These are phyloP conservation scores for Myathropa florea DNA, from an alignment of 2,888 invertebrate species.

Conservation along the genomic window DNA sequence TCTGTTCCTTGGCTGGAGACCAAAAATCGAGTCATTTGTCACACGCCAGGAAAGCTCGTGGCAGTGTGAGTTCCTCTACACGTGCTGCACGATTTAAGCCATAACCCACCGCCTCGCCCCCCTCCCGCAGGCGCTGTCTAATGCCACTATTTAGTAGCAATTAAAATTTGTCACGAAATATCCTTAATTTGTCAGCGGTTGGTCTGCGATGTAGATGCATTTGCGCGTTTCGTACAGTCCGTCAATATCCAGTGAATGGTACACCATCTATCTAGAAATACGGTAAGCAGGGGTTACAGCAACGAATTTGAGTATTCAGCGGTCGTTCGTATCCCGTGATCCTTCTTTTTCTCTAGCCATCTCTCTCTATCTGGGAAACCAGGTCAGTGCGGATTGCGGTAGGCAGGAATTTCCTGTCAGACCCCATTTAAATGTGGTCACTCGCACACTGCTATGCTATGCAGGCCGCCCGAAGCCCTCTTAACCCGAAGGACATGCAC, in stretches of 20 bases:
- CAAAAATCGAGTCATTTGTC: conserved; percentile 39
- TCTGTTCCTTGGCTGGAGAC: not conserved
- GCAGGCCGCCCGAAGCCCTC: not conserved
- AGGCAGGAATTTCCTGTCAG: conserved; percentile 11
- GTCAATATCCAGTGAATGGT: not conserved
- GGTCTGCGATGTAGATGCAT: not conserved
- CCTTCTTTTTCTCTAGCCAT: conserved; percentile 7
- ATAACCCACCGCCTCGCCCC: not conserved
- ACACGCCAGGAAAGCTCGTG: conserved; percentile 28
- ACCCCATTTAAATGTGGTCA: conserved; percentile 52
- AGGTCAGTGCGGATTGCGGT: conserved; percentile 37
- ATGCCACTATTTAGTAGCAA: conserved; percentile 59
- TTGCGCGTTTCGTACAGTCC: not conserved
- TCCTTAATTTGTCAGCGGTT: conserved; percentile 59
- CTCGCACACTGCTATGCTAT: not conserved
- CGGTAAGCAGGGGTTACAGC: not conserved
- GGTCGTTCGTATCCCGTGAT: conserved; percentile 29
- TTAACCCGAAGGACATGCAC: conserved; percentile 18
- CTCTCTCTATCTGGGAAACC: conserved; percentile 16
- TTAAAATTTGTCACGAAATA: conserved; percentile 69
- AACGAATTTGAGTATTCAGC: conserved; percentile 44
- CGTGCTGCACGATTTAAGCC: not conserved
- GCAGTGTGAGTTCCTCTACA: not conserved
- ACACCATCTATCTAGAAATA: not conserved
- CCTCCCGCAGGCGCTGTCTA: not conserved